A percentile compares a stretch with the other conserved stretches of the same genome.
These are phyloP conservation scores for Drosophila melanica DNA, from an alignment of 1,140 invertebrate species.

Conservation along the genomic window DNA sequence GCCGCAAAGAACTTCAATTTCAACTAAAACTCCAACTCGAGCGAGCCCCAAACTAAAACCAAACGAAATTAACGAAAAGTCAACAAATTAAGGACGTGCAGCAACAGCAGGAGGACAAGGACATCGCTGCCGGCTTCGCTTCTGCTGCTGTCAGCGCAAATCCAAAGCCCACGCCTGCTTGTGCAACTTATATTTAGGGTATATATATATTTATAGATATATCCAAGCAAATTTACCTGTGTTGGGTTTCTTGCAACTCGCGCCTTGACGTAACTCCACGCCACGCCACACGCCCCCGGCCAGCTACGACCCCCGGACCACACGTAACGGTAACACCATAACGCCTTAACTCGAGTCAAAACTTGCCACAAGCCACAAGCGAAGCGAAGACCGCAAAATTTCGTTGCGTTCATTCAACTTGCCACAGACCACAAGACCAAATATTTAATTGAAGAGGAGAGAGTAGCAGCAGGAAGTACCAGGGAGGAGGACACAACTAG, in stretches of 20 bases:
- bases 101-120: conserved; percentile 33
- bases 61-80: conserved; percentile 31
- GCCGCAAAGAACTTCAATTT: conserved; percentile 45
- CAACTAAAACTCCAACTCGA: conserved; percentile 40
- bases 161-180: conserved; percentile 26
- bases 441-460: conserved; percentile 44
- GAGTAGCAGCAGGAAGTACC: conserved; percentile 22
- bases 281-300: conserved; percentile 11
- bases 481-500: conserved; percentile 4
- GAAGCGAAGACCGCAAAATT: conserved; percentile 54
- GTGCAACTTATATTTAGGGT: conserved; percentile 49
- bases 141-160: not conserved
- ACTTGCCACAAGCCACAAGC: conserved; percentile 53
- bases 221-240: conserved; percentile 58
- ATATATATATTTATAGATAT: conserved; percentile 42
- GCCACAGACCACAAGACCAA: conserved; percentile 62
- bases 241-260: conserved; percentile 69
- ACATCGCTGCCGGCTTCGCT: conserved; percentile 11
- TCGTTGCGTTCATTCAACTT: conserved; percentile 77
- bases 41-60: conserved; percentile 56
- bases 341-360: conserved; percentile 77
- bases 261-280: conserved; percentile 67
- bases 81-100: conserved; percentile 31
- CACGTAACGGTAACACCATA: conserved; percentile 54
- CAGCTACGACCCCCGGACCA: conserved; percentile 1